Evolutionary conservation across 1,140 invertebrate genomes (phyloP).

Genomic region (Pygmarrhopalites habei): DNA sequence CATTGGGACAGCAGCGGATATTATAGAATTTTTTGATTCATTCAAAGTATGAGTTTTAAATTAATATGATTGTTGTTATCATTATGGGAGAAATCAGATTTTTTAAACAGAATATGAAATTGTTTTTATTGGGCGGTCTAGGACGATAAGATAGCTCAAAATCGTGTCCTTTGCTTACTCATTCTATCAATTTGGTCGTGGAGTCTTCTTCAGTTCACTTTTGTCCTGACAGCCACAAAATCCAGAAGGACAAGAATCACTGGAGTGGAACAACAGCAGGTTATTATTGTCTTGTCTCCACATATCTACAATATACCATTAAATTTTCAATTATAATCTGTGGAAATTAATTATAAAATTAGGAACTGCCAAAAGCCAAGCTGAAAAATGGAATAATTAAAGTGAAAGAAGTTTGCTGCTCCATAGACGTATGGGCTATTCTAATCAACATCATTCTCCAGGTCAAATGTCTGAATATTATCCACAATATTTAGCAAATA

Average conservation of each 20-base stretch:
- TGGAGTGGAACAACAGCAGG: constrained; percentile 12
- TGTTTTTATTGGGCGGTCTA: constrained; percentile 24
- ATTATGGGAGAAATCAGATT: background rate
- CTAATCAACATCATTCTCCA: constrained; percentile 46
- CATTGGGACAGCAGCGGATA: constrained; percentile 78
- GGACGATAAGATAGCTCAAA: constrained; percentile 66
- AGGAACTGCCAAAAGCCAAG: constrained; percentile 26
- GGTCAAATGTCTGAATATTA: too few relatives aligned
- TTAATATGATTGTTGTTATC: background rate
- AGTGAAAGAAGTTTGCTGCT: constrained; percentile 58
- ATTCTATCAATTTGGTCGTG: constrained; percentile 80
- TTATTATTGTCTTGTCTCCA: too few relatives aligned
- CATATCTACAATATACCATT: too few relatives aligned
- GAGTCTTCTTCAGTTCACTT: constrained; percentile 82
- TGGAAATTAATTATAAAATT: too few relatives aligned
- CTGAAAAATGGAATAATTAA: constrained; percentile 29
- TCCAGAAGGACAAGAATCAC: constrained; percentile 63
- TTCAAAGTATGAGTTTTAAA: too few relatives aligned
- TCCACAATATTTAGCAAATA: too few relatives aligned
- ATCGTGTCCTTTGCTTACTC: constrained; percentile 63
- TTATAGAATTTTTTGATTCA: constrained; percentile 93
- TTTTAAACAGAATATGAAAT: too few relatives aligned
- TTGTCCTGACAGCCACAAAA: constrained; percentile 79
- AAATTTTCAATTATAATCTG: too few relatives aligned
- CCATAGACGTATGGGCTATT: constrained; percentile 71